Percentiles rank a stretch among this genome's conserved stretches.
phyloP scores from a whole-genome alignment of 1,140 invertebrate genomes.

The Philotrypesis tridentata region DNA sequence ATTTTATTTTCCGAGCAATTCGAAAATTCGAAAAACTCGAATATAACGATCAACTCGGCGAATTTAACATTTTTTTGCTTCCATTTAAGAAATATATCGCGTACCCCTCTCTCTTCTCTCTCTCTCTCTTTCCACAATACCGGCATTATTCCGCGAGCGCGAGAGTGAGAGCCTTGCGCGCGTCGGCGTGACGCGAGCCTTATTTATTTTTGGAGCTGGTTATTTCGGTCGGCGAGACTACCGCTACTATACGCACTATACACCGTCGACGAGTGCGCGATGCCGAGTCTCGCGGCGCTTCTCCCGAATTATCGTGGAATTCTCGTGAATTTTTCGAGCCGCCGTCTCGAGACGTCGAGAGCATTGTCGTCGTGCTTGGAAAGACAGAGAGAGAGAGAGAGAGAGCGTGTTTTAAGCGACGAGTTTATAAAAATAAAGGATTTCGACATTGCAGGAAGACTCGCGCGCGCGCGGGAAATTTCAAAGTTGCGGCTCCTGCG shows the following conservation, averaged over 20 bases:
- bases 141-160: slow-evolving; percentile 66
- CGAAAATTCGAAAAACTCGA: no score
- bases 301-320: slow-evolving; percentile 39
- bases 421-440: no score
- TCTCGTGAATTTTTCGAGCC: background rate
- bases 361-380: no score
- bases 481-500: no score
- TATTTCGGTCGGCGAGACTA: slow-evolving; percentile 64
- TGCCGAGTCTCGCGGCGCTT: slow-evolving; percentile 16
- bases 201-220: slow-evolving; percentile 67
- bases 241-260: no score
- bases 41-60: background rate
- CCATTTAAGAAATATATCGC: background rate
- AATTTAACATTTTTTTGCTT: background rate
- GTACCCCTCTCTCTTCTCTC: background rate
- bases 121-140: slow-evolving; percentile 51
- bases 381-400: no score
- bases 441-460: no score
- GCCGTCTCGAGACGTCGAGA: no score
- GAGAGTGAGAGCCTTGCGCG: no score
- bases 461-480: no score
- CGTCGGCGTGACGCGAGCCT: slow-evolving; percentile 63
- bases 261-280: background rate
- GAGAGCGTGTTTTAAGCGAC: no score
- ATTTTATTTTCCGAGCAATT: no score